These are phyloP conservation scores for Sebastes miniatus DNA, from an alignment of 2,797 vertebrate species.

Conservation along the genomic window DNA sequence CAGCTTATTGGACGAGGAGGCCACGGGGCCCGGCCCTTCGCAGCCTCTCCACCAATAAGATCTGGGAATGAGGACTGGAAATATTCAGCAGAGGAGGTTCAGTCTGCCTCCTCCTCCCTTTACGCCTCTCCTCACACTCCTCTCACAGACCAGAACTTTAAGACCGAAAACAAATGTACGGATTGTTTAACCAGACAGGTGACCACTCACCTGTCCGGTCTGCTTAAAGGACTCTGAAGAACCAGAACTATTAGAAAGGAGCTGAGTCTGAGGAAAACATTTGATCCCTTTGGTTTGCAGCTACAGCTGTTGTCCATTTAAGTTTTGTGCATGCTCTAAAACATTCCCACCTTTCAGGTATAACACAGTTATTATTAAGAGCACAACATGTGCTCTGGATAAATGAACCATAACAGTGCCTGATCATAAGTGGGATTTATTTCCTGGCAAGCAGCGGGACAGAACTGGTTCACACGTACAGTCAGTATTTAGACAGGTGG, in stretches of 20 bases:
- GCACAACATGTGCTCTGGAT: background rate
- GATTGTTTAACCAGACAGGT: background rate
- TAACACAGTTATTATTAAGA: background rate
- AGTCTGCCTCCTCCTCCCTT: conserved; percentile 10
- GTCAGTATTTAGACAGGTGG: background rate
- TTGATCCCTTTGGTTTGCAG: conserved; percentile 11
- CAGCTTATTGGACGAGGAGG: background rate
- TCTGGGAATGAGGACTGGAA: background rate
- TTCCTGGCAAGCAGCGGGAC: background rate
- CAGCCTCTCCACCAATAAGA: conserved; percentile 1
- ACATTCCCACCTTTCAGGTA: background rate
- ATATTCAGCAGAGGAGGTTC: conserved; percentile 6
- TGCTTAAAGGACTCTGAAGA: background rate
- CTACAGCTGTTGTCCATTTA: background rate
- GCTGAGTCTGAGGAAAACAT: background rate
- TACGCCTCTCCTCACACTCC: conserved; percentile 9
- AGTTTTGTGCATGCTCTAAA: background rate
- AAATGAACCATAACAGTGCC: background rate
- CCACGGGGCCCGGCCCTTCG: background rate
- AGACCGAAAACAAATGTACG: background rate
- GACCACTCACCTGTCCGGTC: background rate
- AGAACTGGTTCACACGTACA: background rate
- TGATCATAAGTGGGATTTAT: background rate
- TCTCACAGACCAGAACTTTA: conserved; percentile 38
- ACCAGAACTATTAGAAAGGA: background rate